phyloP scores from a whole-genome alignment of 2,113 vertebrate species.

The Thamnaconus septentrionalis region DNA sequence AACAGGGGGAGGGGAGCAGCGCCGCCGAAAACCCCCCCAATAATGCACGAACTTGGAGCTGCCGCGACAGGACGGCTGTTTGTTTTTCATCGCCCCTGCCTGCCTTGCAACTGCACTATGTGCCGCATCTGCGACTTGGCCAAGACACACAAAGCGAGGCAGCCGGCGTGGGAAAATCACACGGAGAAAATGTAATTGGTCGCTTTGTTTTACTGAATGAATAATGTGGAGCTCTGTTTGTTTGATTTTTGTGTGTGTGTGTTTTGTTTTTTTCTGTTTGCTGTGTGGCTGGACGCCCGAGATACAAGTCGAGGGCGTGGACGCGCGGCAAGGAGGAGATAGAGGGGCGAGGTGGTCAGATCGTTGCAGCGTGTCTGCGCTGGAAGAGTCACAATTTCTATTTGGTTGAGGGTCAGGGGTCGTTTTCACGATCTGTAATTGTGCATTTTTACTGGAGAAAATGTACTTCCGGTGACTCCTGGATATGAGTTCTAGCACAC shows the following conservation, averaged over 20 bases:
- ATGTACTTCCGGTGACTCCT: no score
- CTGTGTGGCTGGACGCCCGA: conserved; percentile 37
- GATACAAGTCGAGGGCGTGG: conserved; percentile 20
- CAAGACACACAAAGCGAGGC: conserved; percentile 9
- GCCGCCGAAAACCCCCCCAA: background rate
- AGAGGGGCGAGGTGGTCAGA: no score
- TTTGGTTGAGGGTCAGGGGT: no score
- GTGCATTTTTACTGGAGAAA: no score
- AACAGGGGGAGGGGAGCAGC: background rate
- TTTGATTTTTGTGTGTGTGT: background rate
- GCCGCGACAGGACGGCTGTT: background rate
- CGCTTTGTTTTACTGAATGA: conserved; percentile 33
- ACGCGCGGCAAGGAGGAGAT: conserved; percentile 2
- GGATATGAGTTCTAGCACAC: no score
- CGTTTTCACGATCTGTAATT: no score
- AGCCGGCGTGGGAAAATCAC: conserved; percentile 10
- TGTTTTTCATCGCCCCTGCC: conserved; percentile 1
- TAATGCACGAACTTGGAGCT: background rate
- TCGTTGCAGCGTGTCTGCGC: no score
- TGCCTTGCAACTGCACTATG: background rate
- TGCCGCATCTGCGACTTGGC: background rate
- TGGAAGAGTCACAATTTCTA: no score
- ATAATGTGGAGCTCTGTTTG: conserved; percentile 22
- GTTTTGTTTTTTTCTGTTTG: conserved; percentile 11
- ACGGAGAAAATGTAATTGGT: conserved; percentile 20